phyloP scores from a whole-genome alignment of 2,797 vertebrate genomes.

The Ctenopoma multispine region DNA sequence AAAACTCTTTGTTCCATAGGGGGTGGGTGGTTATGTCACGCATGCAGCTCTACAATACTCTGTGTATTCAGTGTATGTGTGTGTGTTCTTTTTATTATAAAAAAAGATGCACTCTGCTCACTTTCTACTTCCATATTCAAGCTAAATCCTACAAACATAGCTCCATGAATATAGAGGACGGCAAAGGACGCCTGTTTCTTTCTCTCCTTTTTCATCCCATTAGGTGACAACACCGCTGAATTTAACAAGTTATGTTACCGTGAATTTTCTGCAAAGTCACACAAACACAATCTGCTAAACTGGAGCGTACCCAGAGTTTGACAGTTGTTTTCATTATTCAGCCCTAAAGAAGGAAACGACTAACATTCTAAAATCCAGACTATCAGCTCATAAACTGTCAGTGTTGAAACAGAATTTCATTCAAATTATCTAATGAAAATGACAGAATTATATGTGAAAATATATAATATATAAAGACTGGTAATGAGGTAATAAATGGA shows the following conservation, averaged over 20 bases:
- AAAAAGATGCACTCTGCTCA: background rate
- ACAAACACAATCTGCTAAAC: background rate
- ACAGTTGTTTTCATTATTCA: background rate
- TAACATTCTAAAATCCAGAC: background rate
- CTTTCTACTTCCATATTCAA: background rate
- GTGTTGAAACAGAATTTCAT: background rate
- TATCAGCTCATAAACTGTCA: background rate
- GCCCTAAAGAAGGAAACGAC: background rate
- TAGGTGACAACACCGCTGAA: background rate
- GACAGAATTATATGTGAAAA: no score
- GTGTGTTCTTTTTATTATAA: conserved; percentile 1
- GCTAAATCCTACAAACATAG: background rate
- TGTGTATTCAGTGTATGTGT: background rate
- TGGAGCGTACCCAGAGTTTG: background rate
- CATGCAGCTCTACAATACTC: background rate
- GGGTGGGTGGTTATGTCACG: conserved; percentile 10
- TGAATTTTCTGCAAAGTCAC: background rate
- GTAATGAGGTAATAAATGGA: no score
- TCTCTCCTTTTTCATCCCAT: background rate
- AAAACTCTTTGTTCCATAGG: conserved; percentile 10
- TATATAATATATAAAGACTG: no score
- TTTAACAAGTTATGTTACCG: background rate
- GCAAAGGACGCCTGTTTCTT: background rate
- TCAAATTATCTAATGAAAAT: no score
- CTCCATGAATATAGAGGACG: background rate